Base-by-base conservation (phyloP, 2,113 vertebrate species). In the Cathartes aura region DNA sequence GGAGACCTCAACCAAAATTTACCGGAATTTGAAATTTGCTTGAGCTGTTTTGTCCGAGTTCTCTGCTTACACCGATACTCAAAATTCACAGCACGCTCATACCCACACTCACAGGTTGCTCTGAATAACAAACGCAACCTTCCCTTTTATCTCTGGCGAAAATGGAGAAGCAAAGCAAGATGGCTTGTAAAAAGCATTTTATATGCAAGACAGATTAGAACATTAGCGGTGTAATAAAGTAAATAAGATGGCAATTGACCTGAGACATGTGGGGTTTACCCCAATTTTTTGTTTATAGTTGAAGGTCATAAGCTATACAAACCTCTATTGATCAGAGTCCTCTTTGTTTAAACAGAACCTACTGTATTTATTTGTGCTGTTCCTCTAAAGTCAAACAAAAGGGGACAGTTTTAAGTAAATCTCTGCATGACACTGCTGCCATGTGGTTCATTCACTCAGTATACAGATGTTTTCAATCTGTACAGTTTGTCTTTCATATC, bases 381-480 rank as follows among this genome's bases (percentile, higher is more conserved):
- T 98, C 93, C 79, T 95, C 96, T 96, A 96, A 98, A 98, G 98
- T 98, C 98, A 98, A 98, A 98, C 98, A 98, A 98, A 98, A 98
- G 97, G 97, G 98, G 97, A 98, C 87, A 87, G 86, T 98, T 97
- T 83, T 88, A 97, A 98, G 98, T 95, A 95, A 98, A 96, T 97
- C 96, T 91, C 97, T 90, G 97, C 97, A 68, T 98, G 98, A 98
- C 98, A 98, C 94, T 71, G 84, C 88, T 97, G 98, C 94, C 98
- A 95, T 98, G 97, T 97, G 98, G 96, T 95, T 98, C 98, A 96
- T 96, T 98, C 96, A 90, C 96, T 98, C 67, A 58, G 91, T 84
- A 92, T 97, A 98, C 99, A 99, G 99, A 99, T 99, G 99, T 99
- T 99, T 99, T 95, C 96, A 98, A 98, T 99, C 98, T 99, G 98